These are phyloP conservation scores for Chaetoderma sp. DNA, from an alignment of 2,888 invertebrate genomes.

Conservation along the genomic window DNA sequence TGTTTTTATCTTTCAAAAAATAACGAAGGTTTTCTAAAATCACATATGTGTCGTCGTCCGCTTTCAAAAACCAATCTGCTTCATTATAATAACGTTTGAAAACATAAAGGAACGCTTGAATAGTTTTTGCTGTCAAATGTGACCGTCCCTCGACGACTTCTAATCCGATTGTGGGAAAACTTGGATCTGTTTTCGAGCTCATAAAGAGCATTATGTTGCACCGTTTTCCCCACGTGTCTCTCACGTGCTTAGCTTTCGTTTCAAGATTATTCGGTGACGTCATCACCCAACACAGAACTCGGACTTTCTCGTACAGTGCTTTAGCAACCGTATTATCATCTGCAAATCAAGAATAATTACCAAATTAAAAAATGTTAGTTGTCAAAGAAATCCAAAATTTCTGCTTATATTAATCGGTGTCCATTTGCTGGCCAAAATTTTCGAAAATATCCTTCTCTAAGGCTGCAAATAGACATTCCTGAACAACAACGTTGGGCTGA, in stretches of 20 bases:
- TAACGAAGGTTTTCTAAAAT: constrained; percentile 94
- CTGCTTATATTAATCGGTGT: too few relatives aligned
- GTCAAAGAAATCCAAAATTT: too few relatives aligned
- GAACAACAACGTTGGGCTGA: too few relatives aligned
- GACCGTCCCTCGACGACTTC: constrained; percentile 89
- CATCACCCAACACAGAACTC: constrained; percentile 96
- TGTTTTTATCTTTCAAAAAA: constrained; percentile 82
- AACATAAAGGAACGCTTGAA: constrained; percentile 89
- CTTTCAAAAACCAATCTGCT: constrained; percentile 97
- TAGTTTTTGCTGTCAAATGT: constrained; percentile 96
- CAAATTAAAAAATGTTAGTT: too few relatives aligned
- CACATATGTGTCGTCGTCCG: constrained; percentile 98
- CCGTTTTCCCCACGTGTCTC: constrained; percentile 53
- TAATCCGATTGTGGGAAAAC: constrained; percentile 78
- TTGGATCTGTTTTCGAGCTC: constrained; percentile 74
- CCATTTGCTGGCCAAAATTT: too few relatives aligned
- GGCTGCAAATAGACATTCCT: too few relatives aligned
- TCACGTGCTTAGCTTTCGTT: constrained; percentile 87
- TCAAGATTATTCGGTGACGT: constrained; percentile 90
- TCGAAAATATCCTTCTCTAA: too few relatives aligned
- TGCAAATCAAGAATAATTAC: constrained; percentile 30
- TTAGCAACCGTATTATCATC: constrained; percentile 47
- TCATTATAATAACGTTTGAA: constrained; percentile 84
- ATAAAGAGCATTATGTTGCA: constrained; percentile 66
- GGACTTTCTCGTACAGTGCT: constrained; percentile 79